Base-by-base conservation (phyloP, 2,888 invertebrate genomes). In the Elaeidobius kamerunicus region DNA sequence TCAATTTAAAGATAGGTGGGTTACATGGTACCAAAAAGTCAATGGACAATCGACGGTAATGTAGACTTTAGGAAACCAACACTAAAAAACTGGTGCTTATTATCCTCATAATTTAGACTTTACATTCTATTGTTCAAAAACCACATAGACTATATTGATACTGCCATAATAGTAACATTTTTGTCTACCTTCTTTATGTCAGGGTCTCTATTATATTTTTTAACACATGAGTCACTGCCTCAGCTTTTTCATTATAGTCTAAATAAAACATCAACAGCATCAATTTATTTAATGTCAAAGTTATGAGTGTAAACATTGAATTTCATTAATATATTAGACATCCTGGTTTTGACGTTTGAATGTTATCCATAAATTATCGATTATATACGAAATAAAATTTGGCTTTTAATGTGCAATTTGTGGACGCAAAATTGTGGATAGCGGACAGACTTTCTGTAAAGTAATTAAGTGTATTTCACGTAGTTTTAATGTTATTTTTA, bases 401-500 rank as follows among this genome's bases (percentile, higher is more conserved):
- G 3, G 36, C 19, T 34, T 44, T 35, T 19, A 36, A 36, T 44
- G 23, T 20, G 20, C 14, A 35, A 15, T n/a, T 23, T 27, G 20
- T 28, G n/a, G n/a, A n/a, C n/a, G 12, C 7, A 15, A 43, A 43
- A 32, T 36, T 17, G 12, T 27, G 28, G 36, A 23, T 45, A n/a
- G 28, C 45, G 23, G 36, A 35, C 36, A 45, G 27, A 36, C 11
- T 9, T 20, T 4, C 19, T n/a, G 30, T 30, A 47, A 42, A 3
- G 14, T 45, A 44, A 19, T 32, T 43, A 23, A 41, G 35, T 35
- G 27, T 38, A 27, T 19, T 16, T 18, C 23, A 23, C 9, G 6
- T 18, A 9, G n/a, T 43, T 43, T 41, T 42, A 34, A 23, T 41
- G 19, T 16, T 28, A 18, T 19, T 30, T 43, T 35, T 11, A 49